Percentiles rank a stretch among this genome's conserved stretches.
Conservation (phyloP, 1,140 invertebrate genomes). For the Popillia japonica region DNA sequence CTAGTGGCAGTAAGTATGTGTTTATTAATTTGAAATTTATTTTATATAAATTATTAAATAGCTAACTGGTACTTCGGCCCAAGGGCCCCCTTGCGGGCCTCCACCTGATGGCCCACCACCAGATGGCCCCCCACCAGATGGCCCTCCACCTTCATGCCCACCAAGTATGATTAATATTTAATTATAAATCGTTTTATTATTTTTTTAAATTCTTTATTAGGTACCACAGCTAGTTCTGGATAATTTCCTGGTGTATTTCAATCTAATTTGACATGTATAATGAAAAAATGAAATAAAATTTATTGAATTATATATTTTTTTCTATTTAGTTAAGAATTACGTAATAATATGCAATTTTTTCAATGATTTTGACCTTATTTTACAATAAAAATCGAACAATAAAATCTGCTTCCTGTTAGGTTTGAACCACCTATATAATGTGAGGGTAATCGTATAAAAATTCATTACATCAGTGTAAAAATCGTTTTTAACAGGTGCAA, state of each 20-base stretch:
- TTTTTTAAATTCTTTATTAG: neutral
- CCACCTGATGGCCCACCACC: neutral
- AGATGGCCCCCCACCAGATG: neutral
- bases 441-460: no score
- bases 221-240: neutral
- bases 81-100: neutral
- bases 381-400: neutral
- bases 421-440: neutral
- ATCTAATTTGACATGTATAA: no score
- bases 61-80: neutral
- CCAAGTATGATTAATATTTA: neutral
- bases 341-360: neutral
- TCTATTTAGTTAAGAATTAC: neutral
- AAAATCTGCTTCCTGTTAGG: neutral
- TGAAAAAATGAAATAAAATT: no score
- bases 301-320: no score
- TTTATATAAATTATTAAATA: neutral
- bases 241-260: neutral
- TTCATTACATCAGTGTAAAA: no score
- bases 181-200: neutral
- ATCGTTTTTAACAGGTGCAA: no score
- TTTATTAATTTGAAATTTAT: neutral
- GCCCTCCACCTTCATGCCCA: neutral
- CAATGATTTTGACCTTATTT: constrained; percentile 1
- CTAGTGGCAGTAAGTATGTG: neutral